Base-by-base conservation (phyloP, 2,888 invertebrate species). In the Cryptus viduatorius region DNA sequence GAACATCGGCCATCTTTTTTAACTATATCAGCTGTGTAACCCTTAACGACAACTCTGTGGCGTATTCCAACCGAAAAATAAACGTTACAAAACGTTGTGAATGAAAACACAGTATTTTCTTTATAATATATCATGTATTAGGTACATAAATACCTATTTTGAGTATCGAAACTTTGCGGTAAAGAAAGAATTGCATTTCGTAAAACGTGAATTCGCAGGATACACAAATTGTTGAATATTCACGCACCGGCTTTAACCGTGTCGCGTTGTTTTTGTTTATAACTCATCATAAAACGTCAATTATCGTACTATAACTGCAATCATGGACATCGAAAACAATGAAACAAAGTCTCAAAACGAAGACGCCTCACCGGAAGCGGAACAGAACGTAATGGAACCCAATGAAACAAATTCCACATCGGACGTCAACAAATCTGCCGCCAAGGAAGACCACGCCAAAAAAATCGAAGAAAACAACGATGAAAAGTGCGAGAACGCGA, bases 1-100 rank as follows among this genome's bases (percentile, higher is more conserved):
- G 5, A 48, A 10, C 5, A 2, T 14, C 44, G 56, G 56, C 59
- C 56, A 59, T 72, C 44, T 7, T 72, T 7, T 72, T 56, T 4
- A 72, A n/a, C 14, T 12, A 56, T 37, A 56, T 37, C 53, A 71
- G 53, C 71, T 69, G 69, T 53, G n/a, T 37, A 19, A 71, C 19
- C 53, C 1, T 8, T 53, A 24, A 42, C 3, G 37, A 61, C n/a
- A 56, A 24, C 31, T 31, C 5, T 14, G n/a, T 31, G 7, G 29
- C 14, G 14, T 29, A n/a, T 7, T 61, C 14, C 7, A 8, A 59
- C 29, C 42, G 24, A 72, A 8, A 56, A 44, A 59, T 8, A 24
- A 37, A n/a, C 24, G 19, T 8, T n/a, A 24, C 31, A 4, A 24
- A 72, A 59, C 56, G 56, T 65, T 37, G 29, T 61, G 29, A 61